Evolutionary conservation across 2,113 vertebrate species (phyloP), one percentile per base, ranked within the genome.

Genomic region (Clarias macrocephalus): DNA sequence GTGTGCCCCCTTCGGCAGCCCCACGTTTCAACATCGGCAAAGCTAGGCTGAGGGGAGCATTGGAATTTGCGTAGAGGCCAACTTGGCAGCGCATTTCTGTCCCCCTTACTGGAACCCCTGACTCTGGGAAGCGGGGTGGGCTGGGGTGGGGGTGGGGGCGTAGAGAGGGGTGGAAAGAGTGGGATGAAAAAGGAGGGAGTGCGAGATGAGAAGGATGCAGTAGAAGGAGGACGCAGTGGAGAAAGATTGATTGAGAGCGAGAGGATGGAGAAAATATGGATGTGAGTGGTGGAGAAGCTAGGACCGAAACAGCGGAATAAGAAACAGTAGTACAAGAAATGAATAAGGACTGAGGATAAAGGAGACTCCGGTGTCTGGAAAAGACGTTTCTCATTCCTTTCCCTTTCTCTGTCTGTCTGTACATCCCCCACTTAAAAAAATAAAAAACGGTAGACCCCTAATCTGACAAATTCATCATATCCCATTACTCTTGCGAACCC

Each of bases 41-140:
- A 94, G 92, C 92, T 83, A 91, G 90, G 92, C 91, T 92, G 90
- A 91, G 89, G 89, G 83, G 92, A 92, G 92, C 89, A 91, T 91
- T 95, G 95, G 94, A 95, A 95, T 95, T 95, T 95, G 70, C 82
- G 92, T 91, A 92, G 92, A 93, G 93, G 63, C 94, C 94, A 95
- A 95, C 93, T 95, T 94, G 94, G 95, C 94, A 94, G 91, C 82
- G 86, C 93, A 89, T 91, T 89, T 63, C 76, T 21, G 66, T 86
- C 87, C 84, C 82, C 84, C 85, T 87, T 86, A 83, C 84, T 77
- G 81, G 85, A 90, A 90, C 82, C 82, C 87, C 87, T 81, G 70
- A 86, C 75, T 86, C 16, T 84, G 81, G 73, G 60, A 79, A 80
- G 59, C 16, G 6, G 59, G 54, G 57, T 37, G 28, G 60, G 25